These are phyloP conservation scores for Heptranchias perlo DNA, from an alignment of 2,113 vertebrate genomes.

Conservation along the genomic window DNA sequence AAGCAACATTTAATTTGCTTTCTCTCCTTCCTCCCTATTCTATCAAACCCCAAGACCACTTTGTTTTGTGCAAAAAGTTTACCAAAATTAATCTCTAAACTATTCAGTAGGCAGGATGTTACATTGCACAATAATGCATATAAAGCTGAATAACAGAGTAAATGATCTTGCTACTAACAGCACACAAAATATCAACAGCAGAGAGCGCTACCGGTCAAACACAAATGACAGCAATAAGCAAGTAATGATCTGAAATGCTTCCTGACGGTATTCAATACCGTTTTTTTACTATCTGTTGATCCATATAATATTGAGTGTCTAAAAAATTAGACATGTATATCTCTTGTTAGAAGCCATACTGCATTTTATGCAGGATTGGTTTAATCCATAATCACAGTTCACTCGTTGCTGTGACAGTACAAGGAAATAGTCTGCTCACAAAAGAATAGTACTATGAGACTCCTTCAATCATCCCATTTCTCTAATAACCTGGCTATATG, in stretches of 20 bases:
- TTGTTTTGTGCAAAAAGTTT: not conserved
- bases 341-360: not conserved
- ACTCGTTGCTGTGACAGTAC: not conserved
- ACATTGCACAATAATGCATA: not conserved
- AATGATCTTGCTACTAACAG: not conserved
- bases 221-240: not conserved
- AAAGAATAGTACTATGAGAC: not conserved
- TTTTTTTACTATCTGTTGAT: not conserved
- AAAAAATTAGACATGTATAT: not conserved
- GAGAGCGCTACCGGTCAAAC: not conserved
- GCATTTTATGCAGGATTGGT: not conserved
- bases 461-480: not conserved
- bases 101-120: not conserved
- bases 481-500: not conserved
- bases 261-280: not conserved
- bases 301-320: not conserved
- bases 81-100: not conserved
- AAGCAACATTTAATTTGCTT: not conserved
- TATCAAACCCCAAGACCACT: not conserved
- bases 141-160: not conserved
- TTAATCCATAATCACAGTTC: not conserved
- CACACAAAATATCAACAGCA: not conserved
- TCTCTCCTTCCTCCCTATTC: not conserved
- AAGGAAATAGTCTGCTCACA: not conserved
- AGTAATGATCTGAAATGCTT: not conserved